Conservation (phyloP, 2,113 vertebrate species). For the Gymnogyps californianus region DNA sequence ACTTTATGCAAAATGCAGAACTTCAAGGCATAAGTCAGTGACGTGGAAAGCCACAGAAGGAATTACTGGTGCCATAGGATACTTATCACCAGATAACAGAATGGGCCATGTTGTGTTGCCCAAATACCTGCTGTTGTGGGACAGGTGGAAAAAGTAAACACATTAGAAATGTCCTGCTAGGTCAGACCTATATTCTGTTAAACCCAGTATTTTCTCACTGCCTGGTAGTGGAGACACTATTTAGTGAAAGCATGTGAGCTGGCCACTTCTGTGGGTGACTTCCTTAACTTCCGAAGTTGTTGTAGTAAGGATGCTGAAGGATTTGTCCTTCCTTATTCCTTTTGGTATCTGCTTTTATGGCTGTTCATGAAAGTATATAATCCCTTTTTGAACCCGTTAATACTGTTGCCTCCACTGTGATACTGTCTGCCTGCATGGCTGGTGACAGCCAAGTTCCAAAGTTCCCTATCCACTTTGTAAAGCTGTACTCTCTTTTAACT, state of each 20-base stretch:
- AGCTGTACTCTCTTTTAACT: not conserved
- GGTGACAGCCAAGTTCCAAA: not conserved
- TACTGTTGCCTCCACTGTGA: not conserved
- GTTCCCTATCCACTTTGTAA: not conserved
- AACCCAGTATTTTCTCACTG: not conserved
- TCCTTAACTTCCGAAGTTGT: not conserved
- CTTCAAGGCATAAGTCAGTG: not conserved
- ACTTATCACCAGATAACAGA: not conserved
- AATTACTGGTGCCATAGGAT: not conserved
- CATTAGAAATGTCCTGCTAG: not conserved
- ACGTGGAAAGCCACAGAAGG: not conserved
- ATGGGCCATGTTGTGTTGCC: not conserved
- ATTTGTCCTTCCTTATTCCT: not conserved
- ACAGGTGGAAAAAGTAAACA: not conserved
- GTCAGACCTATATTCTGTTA: not conserved
- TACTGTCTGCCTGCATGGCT: rapidly evolving
- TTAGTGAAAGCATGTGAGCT: not conserved
- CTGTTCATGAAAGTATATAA: not conserved
- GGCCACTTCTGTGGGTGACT: not conserved
- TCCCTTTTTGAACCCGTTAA: not conserved
- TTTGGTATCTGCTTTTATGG: not conserved
- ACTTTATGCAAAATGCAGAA: not conserved
- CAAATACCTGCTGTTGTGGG: not conserved
- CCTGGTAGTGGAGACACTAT: too few relatives aligned
- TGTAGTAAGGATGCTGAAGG: not conserved